These are phyloP conservation scores for Bubalus kerabau DNA, from an alignment of 2,113 vertebrate genomes.

Conservation along the genomic window DNA sequence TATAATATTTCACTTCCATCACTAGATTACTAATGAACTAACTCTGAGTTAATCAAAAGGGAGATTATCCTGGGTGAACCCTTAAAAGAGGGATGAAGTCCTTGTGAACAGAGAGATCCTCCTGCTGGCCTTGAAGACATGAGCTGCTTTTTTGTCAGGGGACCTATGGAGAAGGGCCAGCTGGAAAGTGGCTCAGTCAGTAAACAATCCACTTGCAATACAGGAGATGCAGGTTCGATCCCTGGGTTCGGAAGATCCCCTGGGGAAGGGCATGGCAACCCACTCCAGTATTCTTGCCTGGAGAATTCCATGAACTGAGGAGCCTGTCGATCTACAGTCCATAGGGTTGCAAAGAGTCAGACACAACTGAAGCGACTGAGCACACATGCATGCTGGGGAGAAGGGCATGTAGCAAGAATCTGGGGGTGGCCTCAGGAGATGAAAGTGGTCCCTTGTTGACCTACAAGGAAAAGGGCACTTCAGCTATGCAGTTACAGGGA, in stretches of 20 bases:
- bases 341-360: not conserved
- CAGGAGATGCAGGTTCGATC: not conserved
- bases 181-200: not conserved
- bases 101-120: not conserved
- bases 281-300: not conserved
- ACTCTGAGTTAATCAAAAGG: not conserved
- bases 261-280: not conserved
- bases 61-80: not conserved
- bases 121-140: not conserved
- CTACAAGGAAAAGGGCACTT: not conserved
- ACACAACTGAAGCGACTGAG: not conserved
- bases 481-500: not conserved
- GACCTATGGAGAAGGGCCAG: not conserved
- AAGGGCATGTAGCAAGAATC: fast-evolving
- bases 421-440: not conserved
- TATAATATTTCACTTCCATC: not conserved
- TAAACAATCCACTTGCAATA: not conserved
- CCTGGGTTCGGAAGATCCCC: not conserved
- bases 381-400: fast-evolving
- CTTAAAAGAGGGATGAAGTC: not conserved
- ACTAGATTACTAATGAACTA: not conserved
- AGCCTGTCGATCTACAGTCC: not conserved
- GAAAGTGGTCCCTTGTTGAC: not conserved
- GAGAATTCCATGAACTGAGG: not conserved
- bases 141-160: not conserved